Evolutionary conservation across 2,797 vertebrate species (phyloP).

Genomic region (Bradypodion pumilum): DNA sequence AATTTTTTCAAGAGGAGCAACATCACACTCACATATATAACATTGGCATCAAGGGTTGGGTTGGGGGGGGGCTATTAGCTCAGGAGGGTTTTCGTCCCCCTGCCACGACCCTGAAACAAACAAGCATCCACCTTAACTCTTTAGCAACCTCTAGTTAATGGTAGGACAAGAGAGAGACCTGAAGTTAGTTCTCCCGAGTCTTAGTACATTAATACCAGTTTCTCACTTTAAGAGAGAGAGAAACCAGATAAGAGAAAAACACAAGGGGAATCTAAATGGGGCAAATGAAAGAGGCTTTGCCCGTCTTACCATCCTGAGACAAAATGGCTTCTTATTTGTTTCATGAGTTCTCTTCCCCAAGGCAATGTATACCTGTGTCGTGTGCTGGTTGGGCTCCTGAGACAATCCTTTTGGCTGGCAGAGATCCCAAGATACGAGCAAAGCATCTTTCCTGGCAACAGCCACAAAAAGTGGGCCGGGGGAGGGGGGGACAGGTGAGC

Average conservation of each 20-base stretch:
- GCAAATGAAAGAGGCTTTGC: neutral
- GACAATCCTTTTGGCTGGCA: conserved; percentile 1
- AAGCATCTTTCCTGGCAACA: conserved; percentile 1
- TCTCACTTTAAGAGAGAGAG: neutral
- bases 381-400: neutral
- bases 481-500: neutral
- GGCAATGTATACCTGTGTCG: neutral
- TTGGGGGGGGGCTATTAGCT: too few species aligned
- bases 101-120: too few species aligned
- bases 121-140: too few species aligned
- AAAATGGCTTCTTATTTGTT: neutral
- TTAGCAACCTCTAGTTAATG: too few species aligned
- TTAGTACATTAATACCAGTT: neutral
- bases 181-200: neutral
- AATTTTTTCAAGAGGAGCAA: too few species aligned
- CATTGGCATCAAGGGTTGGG: too few species aligned
- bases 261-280: neutral
- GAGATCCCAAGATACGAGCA: neutral
- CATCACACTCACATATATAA: too few species aligned
- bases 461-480: too few species aligned
- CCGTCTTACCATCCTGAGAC: neutral
- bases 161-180: neutral
- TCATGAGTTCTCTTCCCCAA: neutral
- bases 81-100: too few species aligned
- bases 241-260: too few species aligned